Evolutionary conservation across 2,888 invertebrate species (phyloP).

Genomic region (Conomelus anceps): DNA sequence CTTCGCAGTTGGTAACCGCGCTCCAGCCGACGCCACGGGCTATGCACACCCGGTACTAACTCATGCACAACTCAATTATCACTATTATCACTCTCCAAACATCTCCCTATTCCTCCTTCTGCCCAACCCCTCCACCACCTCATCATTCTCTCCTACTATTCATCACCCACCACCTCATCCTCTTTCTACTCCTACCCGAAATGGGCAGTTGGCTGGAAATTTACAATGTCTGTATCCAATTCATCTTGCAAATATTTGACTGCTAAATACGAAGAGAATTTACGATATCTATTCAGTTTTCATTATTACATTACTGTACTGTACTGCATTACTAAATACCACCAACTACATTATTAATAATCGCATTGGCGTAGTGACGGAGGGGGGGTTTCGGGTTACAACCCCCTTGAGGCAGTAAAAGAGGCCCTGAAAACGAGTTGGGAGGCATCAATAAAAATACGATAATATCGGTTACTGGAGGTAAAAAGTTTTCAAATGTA

Average conservation of each 20-base stretch:
- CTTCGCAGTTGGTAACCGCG: not conserved
- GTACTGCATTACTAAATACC: too few species aligned
- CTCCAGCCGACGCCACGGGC: too few species aligned
- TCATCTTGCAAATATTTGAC: not conserved
- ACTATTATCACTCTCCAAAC: not conserved
- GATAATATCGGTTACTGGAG: too few species aligned
- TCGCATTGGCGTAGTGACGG: too few species aligned
- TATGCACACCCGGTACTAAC: too few species aligned
- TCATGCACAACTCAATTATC: not conserved
- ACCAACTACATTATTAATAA: too few species aligned
- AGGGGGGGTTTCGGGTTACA: too few species aligned
- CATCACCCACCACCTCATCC: not conserved
- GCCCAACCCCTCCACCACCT: not conserved
- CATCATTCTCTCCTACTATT: not conserved
- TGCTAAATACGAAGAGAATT: not conserved
- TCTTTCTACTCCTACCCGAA: not conserved
- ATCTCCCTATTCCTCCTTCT: not conserved
- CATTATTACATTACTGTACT: too few species aligned
- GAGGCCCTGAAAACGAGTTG: too few species aligned
- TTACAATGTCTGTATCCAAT: not conserved
- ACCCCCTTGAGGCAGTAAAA: too few species aligned
- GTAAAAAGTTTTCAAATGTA: too few species aligned
- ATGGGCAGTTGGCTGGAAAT: not conserved
- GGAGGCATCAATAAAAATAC: too few species aligned
- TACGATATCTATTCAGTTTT: not conserved